Percentiles rank a stretch among this genome's conserved stretches.
Evolutionary conservation across 2,888 invertebrate genomes (phyloP).

Genomic region (Erannis defoliaria): DNA sequence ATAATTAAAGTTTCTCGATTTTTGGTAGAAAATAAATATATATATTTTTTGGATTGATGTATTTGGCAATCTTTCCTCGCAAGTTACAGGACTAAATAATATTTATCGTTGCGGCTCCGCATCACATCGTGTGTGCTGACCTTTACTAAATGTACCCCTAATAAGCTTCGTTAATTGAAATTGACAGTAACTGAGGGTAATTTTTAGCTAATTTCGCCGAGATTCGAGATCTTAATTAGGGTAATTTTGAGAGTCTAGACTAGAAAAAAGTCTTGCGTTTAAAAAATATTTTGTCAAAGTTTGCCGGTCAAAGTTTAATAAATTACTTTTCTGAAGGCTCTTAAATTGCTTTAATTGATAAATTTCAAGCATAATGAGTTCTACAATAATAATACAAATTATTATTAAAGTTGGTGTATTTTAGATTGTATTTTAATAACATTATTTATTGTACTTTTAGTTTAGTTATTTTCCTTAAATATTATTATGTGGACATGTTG

Average conservation of each 20-base stretch:
- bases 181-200: slow-evolving; percentile 33
- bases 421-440: no score
- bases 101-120: not conserved
- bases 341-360: not conserved
- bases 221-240: slow-evolving; percentile 12
- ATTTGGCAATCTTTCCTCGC: not conserved
- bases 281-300: not conserved
- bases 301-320: not conserved
- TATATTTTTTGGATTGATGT: no score
- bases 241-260: slow-evolving; percentile 29
- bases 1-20: no score
- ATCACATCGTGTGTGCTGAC: not conserved
- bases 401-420: no score
- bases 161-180: slow-evolving; percentile 46
- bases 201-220: slow-evolving; percentile 24
- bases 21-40: no score
- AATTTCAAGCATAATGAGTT: no score
- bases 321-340: not conserved
- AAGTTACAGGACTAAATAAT: no score
- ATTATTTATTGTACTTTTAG: no score
- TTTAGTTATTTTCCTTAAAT: no score
- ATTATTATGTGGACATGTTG: no score
- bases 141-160: slow-evolving; percentile 30
- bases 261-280: not conserved
- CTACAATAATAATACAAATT: no score